These are phyloP conservation scores for Lochmaea crataegi DNA, from an alignment of 2,888 invertebrate genomes.

Conservation along the genomic window DNA sequence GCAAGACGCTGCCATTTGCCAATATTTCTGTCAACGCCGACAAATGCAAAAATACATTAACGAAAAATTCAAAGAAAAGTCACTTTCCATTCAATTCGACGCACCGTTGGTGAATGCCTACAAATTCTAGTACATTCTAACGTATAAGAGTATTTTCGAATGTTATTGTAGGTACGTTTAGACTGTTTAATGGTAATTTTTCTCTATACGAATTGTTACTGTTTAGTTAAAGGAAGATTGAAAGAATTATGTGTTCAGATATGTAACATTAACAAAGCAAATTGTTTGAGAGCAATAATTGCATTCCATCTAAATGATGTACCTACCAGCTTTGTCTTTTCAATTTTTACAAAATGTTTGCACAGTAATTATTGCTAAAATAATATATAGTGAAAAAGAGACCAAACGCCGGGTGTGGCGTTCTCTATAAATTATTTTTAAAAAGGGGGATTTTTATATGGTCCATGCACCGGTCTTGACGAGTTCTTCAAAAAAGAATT, in stretches of 20 bases:
- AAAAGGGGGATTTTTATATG: too few species aligned
- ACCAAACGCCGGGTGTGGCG: too few species aligned
- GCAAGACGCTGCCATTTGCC: conserved; percentile 4
- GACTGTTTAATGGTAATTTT: neutral
- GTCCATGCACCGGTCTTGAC: too few species aligned
- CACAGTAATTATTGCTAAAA: too few species aligned
- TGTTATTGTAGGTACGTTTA: neutral
- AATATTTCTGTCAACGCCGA: conserved; percentile 16
- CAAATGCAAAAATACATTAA: conserved; percentile 17
- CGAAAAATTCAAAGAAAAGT: conserved; percentile 15
- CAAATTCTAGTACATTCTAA: neutral
- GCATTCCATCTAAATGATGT: neutral
- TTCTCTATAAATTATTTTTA: too few species aligned
- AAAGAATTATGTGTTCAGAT: neutral
- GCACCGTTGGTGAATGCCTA: neutral
- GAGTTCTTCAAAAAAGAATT: too few species aligned
- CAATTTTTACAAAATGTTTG: neutral
- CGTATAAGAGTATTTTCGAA: neutral
- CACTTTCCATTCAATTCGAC: conserved; percentile 2
- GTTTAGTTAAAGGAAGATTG: neutral
- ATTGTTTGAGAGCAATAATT: conserved; percentile 1
- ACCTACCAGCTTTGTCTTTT: neutral
- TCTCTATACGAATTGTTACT: neutral
- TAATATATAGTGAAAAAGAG: too few species aligned
- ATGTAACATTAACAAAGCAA: conserved; percentile 2